phyloP scores from a whole-genome alignment of 2,113 vertebrate species.

The Panthera uncia region DNA sequence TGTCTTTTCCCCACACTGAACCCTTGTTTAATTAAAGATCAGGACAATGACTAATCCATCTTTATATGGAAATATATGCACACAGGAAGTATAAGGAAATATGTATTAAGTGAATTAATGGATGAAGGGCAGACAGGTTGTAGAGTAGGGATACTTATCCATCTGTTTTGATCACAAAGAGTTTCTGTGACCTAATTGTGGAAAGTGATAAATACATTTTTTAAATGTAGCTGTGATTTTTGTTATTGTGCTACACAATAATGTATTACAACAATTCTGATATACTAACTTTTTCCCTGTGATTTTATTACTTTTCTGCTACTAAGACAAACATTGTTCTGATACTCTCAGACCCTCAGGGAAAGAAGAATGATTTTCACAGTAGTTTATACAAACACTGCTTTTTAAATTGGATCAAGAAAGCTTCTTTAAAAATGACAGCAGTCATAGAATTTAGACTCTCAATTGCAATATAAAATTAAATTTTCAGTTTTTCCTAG shows the following conservation, averaged over 20 bases:
- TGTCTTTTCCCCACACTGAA: background rate
- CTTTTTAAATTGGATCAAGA: slow-evolving; percentile 52
- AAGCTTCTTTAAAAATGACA: slow-evolving; percentile 37
- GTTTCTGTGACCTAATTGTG: background rate
- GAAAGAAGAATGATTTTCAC: slow-evolving; percentile 56
- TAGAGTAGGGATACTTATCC: background rate
- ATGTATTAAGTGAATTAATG: background rate
- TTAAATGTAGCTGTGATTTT: background rate
- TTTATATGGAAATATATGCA: background rate
- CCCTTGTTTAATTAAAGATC: background rate
- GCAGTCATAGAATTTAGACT: slow-evolving; percentile 54
- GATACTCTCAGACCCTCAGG: slow-evolving; percentile 54
- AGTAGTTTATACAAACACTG: slow-evolving; percentile 63
- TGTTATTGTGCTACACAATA: slow-evolving; percentile 7
- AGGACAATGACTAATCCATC: background rate
- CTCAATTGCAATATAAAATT: slow-evolving; percentile 45
- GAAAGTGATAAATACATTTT: background rate
- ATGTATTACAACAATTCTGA: slow-evolving; percentile 35
- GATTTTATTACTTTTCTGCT: slow-evolving; percentile 69
- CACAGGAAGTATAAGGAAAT: background rate
- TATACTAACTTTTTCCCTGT: slow-evolving; percentile 57
- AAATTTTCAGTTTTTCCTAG: slow-evolving; percentile 52
- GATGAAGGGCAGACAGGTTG: background rate
- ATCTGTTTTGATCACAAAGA: background rate
- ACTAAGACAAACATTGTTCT: slow-evolving; percentile 70